Conservation (phyloP, 2,113 vertebrate genomes). For the Falcunculus frontatus region DNA sequence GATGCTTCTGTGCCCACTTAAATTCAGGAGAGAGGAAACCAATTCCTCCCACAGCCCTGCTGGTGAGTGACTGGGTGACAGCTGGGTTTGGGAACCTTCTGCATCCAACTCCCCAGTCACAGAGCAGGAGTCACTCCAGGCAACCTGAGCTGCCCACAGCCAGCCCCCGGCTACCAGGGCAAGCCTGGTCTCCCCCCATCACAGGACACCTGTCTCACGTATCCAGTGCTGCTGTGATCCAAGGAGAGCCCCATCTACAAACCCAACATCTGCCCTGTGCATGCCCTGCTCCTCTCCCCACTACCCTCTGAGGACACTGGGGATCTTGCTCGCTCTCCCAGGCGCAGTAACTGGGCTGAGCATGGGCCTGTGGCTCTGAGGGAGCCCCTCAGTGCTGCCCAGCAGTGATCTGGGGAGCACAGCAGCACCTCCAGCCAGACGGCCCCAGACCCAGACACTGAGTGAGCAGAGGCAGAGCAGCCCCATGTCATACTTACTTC, state of each 20-base stretch:
- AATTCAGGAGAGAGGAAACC: not conserved
- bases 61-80: accelerated
- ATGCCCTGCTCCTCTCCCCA: not conserved
- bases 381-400: not conserved
- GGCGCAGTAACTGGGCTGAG: not conserved
- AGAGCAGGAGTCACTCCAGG: not conserved
- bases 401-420: not conserved
- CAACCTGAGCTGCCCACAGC: not conserved
- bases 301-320: not conserved
- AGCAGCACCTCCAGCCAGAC: not conserved
- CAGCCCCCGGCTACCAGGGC: not conserved
- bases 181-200: not conserved
- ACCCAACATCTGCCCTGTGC: not conserved
- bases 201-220: not conserved
- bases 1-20: not conserved
- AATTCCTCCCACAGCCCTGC: not conserved
- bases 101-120: not conserved
- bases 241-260: not conserved
- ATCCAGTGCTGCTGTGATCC: not conserved
- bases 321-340: accelerated
- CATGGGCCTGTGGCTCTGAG: not conserved
- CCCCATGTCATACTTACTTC: conserved; percentile 75
- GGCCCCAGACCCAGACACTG: not conserved
- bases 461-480: not conserved
- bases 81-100: not conserved